Evolutionary conservation across 1,140 invertebrate species (phyloP), one percentile per base, ranked within the genome.

Genomic region (Sycophila sp.): DNA sequence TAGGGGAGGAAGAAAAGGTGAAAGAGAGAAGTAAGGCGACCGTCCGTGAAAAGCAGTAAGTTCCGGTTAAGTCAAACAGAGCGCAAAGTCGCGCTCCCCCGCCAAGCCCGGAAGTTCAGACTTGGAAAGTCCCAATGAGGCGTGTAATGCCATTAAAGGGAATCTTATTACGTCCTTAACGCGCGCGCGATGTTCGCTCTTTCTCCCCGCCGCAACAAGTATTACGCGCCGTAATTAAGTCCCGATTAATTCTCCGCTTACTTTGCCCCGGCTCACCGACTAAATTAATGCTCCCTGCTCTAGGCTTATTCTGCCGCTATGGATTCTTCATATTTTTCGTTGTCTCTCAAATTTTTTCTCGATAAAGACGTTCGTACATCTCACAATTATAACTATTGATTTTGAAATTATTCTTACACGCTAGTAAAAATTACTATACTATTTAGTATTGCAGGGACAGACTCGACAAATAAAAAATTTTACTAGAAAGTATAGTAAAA

Each of bases 111-210:
- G 34, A 67, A 66, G 64, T 73, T 65, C 13, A 22, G 76, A 83
- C 83, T 85, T 84, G 77, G 75, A 81, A 85, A 83, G 81, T 83
- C 77, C 81, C 84, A 87, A 86, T 85, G 85, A 87, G 85, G 82
- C 85, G 82, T 87, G 81, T 85, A 86, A 85, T 80, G 81, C 83
- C 80, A 85, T 85, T 86, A 85, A 83, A 85, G 83, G 53, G 78
- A 85, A 86, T 84, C 82, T 85, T 82, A 83, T 86, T 85, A 85
- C 81, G 77, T 70, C 78, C 78, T 80, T 83, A 80, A 77, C 79
- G 76, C 78, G 75, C 76, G 80, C 76, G 73, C 74, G 28, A 45
- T 65, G 69, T 4, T 28, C 22, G 8, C 51, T 76, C 76, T 77
- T 73, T 63, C 67, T 65, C 73, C 51, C 71, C 69, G 4, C 81